These are phyloP conservation scores for Eurystomus gularis DNA, from an alignment of 2,113 vertebrate species.

Conservation along the genomic window DNA sequence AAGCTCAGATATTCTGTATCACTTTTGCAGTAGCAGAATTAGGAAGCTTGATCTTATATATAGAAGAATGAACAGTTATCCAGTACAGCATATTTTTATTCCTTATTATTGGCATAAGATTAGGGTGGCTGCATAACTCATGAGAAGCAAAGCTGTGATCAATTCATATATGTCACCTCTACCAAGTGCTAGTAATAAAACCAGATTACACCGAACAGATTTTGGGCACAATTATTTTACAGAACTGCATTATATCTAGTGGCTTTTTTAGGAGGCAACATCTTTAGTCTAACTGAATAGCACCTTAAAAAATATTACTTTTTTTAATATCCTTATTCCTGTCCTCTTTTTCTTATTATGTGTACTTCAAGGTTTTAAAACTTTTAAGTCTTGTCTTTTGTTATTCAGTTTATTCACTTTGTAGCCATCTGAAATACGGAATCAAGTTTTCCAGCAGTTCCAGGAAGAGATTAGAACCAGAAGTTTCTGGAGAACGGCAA, in stretches of 20 bases:
- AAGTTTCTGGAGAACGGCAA: neutral
- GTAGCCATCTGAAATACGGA: neutral
- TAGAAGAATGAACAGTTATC: neutral
- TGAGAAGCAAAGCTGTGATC: neutral
- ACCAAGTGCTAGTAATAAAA: neutral
- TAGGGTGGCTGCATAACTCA: neutral
- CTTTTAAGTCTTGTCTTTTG: neutral
- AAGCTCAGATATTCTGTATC: neutral
- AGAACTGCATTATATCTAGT: neutral
- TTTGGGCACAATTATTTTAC: neutral
- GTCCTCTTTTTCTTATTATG: neutral
- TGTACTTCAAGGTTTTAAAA: neutral
- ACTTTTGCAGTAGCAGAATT: neutral
- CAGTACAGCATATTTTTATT: neutral
- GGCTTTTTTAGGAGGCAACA: neutral
- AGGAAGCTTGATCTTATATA: neutral
- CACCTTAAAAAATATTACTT: neutral
- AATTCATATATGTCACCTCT: neutral
- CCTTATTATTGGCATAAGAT: neutral
- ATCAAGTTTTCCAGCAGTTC: neutral
- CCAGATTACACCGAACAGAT: neutral
- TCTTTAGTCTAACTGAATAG: neutral
- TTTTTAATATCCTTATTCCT: neutral
- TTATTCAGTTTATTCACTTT: neutral
- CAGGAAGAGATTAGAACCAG: neutral